These are phyloP conservation scores for Malacosoma neustria DNA, from an alignment of 2,888 invertebrate genomes.

Conservation along the genomic window DNA sequence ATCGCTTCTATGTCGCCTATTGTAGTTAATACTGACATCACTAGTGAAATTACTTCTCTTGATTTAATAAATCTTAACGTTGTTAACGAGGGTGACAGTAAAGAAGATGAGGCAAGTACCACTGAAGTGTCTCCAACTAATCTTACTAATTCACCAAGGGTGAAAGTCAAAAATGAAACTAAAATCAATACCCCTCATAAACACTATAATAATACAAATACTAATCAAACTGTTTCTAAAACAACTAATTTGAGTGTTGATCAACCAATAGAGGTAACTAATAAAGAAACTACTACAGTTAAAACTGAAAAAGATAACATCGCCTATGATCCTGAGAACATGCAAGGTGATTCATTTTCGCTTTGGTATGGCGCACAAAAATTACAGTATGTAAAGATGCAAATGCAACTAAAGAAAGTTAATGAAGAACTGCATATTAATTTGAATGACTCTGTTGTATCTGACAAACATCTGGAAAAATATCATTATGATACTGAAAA, in stretches of 20 bases:
- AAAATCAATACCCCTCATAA: constrained; percentile 6
- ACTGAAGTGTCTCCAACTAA: neutral
- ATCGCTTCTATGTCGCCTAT: constrained; percentile 45
- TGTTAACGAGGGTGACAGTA: neutral
- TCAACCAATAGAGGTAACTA: constrained; percentile 24
- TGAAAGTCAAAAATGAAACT: neutral
- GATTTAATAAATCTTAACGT: constrained; percentile 7
- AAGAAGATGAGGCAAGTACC: neutral
- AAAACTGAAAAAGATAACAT: constrained; percentile 22
- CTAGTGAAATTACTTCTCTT: constrained; percentile 23
- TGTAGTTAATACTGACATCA: constrained; percentile 42
- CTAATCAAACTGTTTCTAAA: constrained; percentile 15
- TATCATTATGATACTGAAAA: constrained; percentile 44
- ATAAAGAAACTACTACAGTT: constrained; percentile 13
- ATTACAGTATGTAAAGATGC: constrained; percentile 50
- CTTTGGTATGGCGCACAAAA: constrained; percentile 61
- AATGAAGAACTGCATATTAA: constrained; percentile 53
- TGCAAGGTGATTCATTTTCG: constrained; percentile 59
- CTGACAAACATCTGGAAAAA: constrained; percentile 35
- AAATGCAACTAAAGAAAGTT: constrained; percentile 45
- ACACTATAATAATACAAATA: constrained; percentile 8
- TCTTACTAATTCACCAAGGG: neutral
- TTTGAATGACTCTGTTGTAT: constrained; percentile 41
- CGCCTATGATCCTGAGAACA: constrained; percentile 54
- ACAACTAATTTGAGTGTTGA: constrained; percentile 19